Evolutionary conservation across 2,113 vertebrate genomes (phyloP).

Genomic region (Marmota monax): DNA sequence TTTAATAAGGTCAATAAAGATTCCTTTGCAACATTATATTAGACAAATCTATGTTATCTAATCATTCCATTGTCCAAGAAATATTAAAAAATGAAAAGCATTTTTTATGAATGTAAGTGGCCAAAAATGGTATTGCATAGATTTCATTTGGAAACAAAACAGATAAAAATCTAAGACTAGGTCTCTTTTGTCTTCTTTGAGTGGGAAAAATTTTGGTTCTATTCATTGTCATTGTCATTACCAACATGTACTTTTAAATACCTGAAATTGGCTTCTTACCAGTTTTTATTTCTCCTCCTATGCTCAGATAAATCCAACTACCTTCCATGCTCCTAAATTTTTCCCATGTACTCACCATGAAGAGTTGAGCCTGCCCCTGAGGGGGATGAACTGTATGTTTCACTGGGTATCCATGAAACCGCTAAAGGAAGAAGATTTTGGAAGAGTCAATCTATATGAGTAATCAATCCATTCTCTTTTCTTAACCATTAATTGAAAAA

Average conservation of each 20-base stretch:
- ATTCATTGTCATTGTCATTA: neutral
- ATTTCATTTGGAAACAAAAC: conserved; percentile 21
- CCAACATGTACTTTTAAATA: neutral
- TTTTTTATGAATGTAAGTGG: conserved; percentile 7
- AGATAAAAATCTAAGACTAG: neutral
- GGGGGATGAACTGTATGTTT: neutral
- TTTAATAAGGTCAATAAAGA: conserved; percentile 25
- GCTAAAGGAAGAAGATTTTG: conserved; percentile 10
- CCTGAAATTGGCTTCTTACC: neutral
- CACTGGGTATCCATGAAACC: conserved; percentile 30
- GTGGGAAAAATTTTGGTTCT: neutral
- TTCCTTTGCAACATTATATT: neutral
- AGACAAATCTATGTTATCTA: neutral
- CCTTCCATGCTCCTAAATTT: neutral
- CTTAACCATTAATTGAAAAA: neutral
- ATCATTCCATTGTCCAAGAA: neutral
- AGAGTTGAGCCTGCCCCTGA: neutral
- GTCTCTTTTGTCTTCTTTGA: neutral
- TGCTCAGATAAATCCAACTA: neutral
- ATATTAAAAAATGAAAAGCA: conserved; percentile 4
- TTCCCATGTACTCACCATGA: conserved; percentile 42
- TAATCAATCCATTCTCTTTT: conserved; percentile 2
- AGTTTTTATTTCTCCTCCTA: neutral
- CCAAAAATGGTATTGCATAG: neutral
- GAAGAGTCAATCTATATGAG: neutral